These are phyloP conservation scores for Corbicula japonica DNA, from an alignment of 2,888 invertebrate genomes.

Conservation along the genomic window DNA sequence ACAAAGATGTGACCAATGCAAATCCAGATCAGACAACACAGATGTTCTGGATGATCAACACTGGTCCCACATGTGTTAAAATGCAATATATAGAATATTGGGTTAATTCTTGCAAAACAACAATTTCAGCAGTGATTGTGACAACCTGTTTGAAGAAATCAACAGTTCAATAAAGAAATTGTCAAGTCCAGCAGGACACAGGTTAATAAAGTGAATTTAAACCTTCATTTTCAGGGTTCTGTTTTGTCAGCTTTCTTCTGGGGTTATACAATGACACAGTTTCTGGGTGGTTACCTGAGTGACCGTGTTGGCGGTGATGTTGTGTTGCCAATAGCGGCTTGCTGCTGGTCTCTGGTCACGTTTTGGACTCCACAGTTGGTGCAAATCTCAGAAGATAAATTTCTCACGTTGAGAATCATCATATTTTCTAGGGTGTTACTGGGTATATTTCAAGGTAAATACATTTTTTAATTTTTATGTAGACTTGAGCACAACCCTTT, in stretches of 20 bases:
- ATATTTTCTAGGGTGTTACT: constrained; percentile 89
- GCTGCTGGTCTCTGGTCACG: constrained; percentile 87
- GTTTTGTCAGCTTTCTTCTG: constrained; percentile 92
- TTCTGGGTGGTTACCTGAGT: constrained; percentile 87
- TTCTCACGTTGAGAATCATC: constrained; percentile 88
- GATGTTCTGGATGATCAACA: too few relatives aligned
- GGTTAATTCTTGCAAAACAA: too few relatives aligned
- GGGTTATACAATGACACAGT: constrained; percentile 91
- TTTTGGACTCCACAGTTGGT: constrained; percentile 85
- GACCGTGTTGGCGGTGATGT: constrained; percentile 90
- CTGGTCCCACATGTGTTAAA: too few relatives aligned
- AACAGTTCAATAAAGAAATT: too few relatives aligned
- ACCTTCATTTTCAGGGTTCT: constrained; percentile 87
- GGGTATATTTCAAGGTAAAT: constrained; percentile 90
- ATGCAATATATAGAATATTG: too few relatives aligned
- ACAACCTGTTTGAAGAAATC: too few relatives aligned
- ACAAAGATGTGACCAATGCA: too few relatives aligned
- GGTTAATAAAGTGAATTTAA: neutral
- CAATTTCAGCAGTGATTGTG: too few relatives aligned
- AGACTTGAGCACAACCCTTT: neutral
- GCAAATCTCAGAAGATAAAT: constrained; percentile 86
- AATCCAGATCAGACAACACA: too few relatives aligned
- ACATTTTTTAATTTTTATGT: too few relatives aligned
- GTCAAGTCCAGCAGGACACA: too few relatives aligned
- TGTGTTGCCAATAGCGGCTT: constrained; percentile 89